phyloP scores from a whole-genome alignment of 2,113 vertebrate genomes.

The Oreochromis tanganicae region DNA sequence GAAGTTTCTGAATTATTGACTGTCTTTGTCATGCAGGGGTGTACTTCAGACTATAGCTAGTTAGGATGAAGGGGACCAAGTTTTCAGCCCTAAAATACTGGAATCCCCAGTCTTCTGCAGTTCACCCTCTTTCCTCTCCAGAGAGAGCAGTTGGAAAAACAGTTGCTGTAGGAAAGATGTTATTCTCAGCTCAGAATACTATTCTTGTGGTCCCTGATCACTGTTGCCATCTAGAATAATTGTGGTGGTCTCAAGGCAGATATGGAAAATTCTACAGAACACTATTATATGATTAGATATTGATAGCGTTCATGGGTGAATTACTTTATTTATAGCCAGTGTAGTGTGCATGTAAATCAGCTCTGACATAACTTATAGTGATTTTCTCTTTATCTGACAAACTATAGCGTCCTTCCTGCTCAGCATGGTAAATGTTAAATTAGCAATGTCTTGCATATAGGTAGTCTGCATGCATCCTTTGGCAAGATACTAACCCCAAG shows the following conservation, averaged over 20 bases:
- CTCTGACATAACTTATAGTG: not conserved
- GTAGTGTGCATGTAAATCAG: not conserved
- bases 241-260: not conserved
- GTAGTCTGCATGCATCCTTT: not conserved
- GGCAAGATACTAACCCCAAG: not conserved
- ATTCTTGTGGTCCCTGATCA: not conserved
- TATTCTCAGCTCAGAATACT: not conserved
- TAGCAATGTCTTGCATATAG: not conserved
- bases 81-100: not conserved
- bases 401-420: not conserved
- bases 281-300: not conserved
- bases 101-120: not conserved
- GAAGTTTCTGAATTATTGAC: not conserved
- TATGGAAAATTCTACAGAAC: not conserved
- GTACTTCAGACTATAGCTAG: not conserved
- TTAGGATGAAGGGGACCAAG: not conserved
- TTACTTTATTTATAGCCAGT: not conserved
- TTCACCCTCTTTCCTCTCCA: not conserved
- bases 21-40: not conserved
- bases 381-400: not conserved
- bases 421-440: not conserved
- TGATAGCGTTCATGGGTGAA: not conserved
- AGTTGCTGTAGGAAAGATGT: not conserved
- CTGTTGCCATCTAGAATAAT: not conserved
- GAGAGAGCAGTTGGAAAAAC: not conserved